Evolutionary conservation across 2,888 invertebrate genomes (phyloP).

Genomic region (Lithophane leautieri): DNA sequence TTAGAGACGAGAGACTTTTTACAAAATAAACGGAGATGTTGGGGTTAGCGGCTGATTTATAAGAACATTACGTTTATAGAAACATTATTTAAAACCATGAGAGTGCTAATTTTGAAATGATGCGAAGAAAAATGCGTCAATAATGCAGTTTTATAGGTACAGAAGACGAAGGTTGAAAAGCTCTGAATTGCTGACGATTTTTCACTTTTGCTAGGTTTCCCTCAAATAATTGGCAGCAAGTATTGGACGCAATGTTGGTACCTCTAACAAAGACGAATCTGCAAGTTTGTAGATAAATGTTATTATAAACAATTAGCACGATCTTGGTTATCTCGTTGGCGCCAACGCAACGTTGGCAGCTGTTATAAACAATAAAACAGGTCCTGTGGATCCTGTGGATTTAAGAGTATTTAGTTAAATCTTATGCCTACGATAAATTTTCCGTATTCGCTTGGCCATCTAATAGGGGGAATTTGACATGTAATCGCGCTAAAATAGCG

Average conservation of each 20-base stretch:
- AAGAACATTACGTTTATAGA: conserved; percentile 65
- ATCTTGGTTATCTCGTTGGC: conserved; percentile 31
- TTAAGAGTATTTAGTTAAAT: conserved; percentile 43
- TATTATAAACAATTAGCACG: conserved; percentile 15
- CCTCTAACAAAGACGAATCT: not conserved
- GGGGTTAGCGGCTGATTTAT: conserved; percentile 82
- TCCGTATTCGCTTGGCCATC: conserved; percentile 74
- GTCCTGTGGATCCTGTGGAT: conserved; percentile 25
- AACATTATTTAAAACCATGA: conserved; percentile 41
- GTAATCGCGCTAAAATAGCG: conserved; percentile 85
- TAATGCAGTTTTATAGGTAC: not conserved
- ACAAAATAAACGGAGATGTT: conserved; percentile 87
- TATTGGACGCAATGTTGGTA: conserved; percentile 19
- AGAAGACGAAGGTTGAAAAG: not conserved
- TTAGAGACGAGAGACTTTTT: conserved; percentile 88
- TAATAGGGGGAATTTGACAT: conserved; percentile 79
- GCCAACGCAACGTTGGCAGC: conserved; percentile 21
- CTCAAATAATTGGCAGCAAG: conserved; percentile 17
- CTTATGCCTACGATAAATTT: conserved; percentile 59
- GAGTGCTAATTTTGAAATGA: conserved; percentile 17
- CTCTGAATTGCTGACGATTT: not conserved
- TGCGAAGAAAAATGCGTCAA: not conserved
- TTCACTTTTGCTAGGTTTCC: not conserved
- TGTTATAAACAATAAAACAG: conserved; percentile 36
- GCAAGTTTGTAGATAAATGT: conserved; percentile 22